phyloP scores from a whole-genome alignment of 2,888 invertebrate genomes.

The Phytoseiulus persimilis region DNA sequence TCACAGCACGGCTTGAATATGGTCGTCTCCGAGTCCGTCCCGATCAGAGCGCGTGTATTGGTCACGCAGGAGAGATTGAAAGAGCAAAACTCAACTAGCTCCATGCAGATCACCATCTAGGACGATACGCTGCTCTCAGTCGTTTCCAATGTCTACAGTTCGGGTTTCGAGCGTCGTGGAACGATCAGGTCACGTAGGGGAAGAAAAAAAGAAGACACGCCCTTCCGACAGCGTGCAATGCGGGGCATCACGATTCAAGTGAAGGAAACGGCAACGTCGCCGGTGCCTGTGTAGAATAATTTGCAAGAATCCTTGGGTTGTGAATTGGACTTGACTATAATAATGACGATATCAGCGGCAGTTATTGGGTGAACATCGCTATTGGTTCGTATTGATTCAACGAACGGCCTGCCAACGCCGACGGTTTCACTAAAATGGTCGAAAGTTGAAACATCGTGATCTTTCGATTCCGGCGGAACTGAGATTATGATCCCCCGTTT shows the following conservation, averaged over 20 bases:
- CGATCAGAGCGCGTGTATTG: no score
- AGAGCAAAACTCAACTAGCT: not conserved
- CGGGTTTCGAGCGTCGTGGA: not conserved
- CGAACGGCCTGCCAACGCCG: no score
- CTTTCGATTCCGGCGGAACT: no score
- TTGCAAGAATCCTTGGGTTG: not conserved
- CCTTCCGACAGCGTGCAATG: not conserved
- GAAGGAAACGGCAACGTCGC: not conserved
- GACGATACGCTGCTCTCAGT: not conserved
- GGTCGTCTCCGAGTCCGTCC: no score
- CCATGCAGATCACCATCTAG: not conserved
- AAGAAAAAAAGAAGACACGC: not conserved
- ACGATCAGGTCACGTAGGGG: not conserved
- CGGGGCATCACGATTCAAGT: not conserved
- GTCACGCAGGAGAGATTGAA: not conserved
- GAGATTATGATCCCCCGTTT: no score
- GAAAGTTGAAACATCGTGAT: no score
- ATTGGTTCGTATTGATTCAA: no score
- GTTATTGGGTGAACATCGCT: not conserved
- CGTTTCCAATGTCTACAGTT: not conserved
- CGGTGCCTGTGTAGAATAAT: no score
- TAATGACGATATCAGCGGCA: not conserved
- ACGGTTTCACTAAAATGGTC: no score
- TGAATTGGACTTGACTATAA: not conserved
- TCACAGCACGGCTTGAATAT: no score